Conservation (phyloP, 2,113 vertebrate genomes). For the Labeo catla region DNA sequence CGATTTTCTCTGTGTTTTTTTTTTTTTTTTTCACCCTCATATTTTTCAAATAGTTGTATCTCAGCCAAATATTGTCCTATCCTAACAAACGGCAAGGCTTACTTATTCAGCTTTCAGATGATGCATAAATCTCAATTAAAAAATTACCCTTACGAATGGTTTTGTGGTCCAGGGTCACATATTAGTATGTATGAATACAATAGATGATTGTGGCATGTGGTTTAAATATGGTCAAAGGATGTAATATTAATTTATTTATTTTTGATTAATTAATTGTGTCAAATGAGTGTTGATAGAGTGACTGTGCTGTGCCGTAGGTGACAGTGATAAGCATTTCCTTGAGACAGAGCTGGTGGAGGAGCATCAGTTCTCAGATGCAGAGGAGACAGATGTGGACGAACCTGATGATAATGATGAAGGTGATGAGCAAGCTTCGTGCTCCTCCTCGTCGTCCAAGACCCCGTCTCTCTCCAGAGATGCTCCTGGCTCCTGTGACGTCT, state of each 20-base stretch:
- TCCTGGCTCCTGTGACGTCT: slow-evolving; percentile 51
- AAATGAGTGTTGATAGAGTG: slow-evolving; percentile 1
- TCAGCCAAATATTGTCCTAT: too few species aligned
- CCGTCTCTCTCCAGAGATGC: slow-evolving; percentile 48
- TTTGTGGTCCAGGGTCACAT: too few species aligned
- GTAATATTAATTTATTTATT: too few species aligned
- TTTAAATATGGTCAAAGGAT: background rate
- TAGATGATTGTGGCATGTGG: background rate
- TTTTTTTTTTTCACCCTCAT: too few species aligned
- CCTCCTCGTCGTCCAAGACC: slow-evolving; percentile 38
- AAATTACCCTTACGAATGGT: too few species aligned
- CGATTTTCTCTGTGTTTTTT: too few species aligned
- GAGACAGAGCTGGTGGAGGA: slow-evolving; percentile 78
- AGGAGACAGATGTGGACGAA: slow-evolving; percentile 80
- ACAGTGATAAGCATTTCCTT: slow-evolving; percentile 56
- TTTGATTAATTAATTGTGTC: background rate
- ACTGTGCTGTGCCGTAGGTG: slow-evolving; percentile 51
- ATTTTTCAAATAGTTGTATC: too few species aligned
- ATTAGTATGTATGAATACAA: background rate
- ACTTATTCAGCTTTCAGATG: too few species aligned
- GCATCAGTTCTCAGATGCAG: slow-evolving; percentile 81
- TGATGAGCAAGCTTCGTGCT: slow-evolving; percentile 72
- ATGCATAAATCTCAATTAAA: too few species aligned
- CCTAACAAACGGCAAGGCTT: too few species aligned
- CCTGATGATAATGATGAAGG: slow-evolving; percentile 77